Evolutionary conservation across 2,113 vertebrate genomes (phyloP).

Genomic region (Thermophis baileyi): DNA sequence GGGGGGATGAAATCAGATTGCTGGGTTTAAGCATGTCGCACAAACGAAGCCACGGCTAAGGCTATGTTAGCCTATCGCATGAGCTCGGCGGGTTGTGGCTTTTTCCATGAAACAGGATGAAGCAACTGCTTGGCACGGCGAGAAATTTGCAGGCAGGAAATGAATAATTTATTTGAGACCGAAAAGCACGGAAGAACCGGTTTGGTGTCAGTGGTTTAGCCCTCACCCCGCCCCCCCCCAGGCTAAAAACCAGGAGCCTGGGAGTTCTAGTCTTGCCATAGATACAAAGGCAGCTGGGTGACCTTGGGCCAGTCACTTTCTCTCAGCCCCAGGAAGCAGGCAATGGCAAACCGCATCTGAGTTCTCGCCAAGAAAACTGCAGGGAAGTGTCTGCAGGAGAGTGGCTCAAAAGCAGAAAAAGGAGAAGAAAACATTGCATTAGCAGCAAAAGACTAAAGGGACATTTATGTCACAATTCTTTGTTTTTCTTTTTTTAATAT

Average conservation of each 20-base stretch:
- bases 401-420: background rate
- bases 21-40: background rate
- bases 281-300: background rate
- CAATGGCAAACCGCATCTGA: background rate
- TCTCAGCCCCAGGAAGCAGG: background rate
- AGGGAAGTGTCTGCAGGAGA: background rate
- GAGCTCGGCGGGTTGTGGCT: background rate
- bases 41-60: background rate
- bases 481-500: background rate
- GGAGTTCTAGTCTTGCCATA: background rate
- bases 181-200: background rate
- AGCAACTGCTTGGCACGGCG: background rate
- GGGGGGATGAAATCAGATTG: background rate
- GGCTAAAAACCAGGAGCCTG: background rate
- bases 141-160: background rate
- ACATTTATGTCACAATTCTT: background rate
- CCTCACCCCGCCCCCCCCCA: accelerated
- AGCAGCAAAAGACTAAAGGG: background rate
- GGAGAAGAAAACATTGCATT: background rate
- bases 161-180: background rate
- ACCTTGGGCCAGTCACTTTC: background rate
- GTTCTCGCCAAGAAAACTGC: background rate
- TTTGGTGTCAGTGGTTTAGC: background rate
- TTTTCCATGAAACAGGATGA: background rate
- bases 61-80: background rate